phyloP scores from a whole-genome alignment of 2,113 vertebrate species.

The Recurvirostra avosetta region DNA sequence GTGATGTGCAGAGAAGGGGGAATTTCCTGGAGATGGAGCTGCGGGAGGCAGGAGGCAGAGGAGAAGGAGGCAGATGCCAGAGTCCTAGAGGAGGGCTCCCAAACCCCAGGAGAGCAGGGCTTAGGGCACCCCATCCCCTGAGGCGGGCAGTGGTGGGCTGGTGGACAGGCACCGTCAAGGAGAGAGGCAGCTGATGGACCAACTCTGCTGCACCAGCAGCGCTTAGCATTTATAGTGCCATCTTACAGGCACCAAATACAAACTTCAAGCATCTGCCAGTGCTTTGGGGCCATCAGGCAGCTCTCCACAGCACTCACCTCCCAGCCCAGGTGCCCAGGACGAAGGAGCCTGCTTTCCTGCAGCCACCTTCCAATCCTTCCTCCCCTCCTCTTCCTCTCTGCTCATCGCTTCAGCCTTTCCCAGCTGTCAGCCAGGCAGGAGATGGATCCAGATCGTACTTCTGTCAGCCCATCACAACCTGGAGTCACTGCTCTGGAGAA shows the following conservation, averaged over 20 bases:
- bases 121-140: not conserved
- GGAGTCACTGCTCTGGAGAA: not conserved
- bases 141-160: not conserved
- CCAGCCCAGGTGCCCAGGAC: not conserved
- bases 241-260: not conserved
- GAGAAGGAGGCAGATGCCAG: not conserved
- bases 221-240: not conserved
- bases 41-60: not conserved
- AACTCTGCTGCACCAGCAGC: not conserved
- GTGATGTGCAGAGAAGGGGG: not conserved
- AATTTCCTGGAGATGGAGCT: not conserved
- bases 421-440: not conserved
- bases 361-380: not conserved
- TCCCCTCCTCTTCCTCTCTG: not conserved
- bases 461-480: not conserved
- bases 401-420: rapidly evolving
- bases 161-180: not conserved
- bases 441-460: not conserved
- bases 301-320: not conserved
- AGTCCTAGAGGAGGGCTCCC: not conserved
- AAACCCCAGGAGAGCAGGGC: rapidly evolving
- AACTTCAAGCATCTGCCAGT: not conserved
- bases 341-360: not conserved
- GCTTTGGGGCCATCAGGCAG: not conserved
- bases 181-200: not conserved